Percentiles rank a stretch among this genome's conserved stretches.
These are phyloP conservation scores for Lasiurus cinereus DNA, from an alignment of 2,113 vertebrate genomes.

Conservation along the genomic window DNA sequence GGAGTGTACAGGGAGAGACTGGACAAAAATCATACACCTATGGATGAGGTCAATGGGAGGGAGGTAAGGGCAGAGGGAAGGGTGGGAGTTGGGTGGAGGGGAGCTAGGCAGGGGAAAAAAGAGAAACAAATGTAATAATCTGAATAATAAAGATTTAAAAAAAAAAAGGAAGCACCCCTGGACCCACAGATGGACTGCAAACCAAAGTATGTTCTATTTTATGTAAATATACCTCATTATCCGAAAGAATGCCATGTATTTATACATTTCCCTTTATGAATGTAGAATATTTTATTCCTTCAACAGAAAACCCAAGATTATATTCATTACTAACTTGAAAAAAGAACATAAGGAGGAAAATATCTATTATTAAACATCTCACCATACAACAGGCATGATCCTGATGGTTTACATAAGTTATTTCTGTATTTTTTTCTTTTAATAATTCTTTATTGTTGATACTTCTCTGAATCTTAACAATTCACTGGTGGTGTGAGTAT, in stretches of 20 bases:
- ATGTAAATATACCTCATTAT: background rate
- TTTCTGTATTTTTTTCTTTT: background rate
- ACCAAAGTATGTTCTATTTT: background rate
- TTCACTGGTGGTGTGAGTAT: background rate
- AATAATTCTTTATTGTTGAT: no score
- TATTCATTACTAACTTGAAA: background rate
- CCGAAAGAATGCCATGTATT: background rate
- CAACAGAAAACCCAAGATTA: background rate
- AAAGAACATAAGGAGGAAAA: background rate
- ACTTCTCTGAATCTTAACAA: background rate
- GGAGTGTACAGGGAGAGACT: no score
- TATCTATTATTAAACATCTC: background rate
- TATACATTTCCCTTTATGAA: background rate
- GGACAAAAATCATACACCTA: no score
- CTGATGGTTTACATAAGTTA: background rate
- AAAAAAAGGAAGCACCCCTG: background rate
- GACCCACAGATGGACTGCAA: background rate
- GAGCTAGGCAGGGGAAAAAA: no score
- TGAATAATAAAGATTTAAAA: no score
- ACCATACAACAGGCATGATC: background rate
- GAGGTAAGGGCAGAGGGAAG: no score
- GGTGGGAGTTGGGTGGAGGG: no score
- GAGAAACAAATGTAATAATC: no score
- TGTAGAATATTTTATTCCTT: slow-evolving; percentile 2
- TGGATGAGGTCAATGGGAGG: no score